phyloP scores from a whole-genome alignment of 2,888 invertebrate genomes.

The Luperina testacea region DNA sequence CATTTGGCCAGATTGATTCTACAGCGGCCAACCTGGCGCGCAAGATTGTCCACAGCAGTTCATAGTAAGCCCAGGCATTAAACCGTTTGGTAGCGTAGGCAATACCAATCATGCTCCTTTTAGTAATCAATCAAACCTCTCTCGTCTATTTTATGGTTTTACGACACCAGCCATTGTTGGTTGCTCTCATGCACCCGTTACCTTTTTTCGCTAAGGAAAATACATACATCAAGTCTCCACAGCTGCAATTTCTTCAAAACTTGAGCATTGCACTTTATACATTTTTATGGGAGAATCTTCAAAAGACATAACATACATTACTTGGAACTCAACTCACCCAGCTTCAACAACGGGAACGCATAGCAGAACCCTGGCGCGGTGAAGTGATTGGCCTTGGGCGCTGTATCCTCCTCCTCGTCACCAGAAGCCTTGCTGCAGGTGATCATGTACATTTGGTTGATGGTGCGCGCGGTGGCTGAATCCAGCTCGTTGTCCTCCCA shows the following conservation, averaged over 20 bases:
- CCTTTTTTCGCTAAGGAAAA: background rate
- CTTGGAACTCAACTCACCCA: slow-evolving; percentile 78
- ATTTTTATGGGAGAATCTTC: background rate
- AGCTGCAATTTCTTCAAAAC: background rate
- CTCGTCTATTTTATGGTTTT: background rate
- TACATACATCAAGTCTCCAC: background rate
- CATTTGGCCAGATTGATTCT: no score
- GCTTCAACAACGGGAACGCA: slow-evolving; percentile 94
- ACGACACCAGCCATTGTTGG: no score
- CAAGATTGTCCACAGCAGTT: background rate
- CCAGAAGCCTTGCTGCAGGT: slow-evolving; percentile 75
- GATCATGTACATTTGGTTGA: slow-evolving; percentile 89
- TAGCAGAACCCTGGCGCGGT: slow-evolving; percentile 95
- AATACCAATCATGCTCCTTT: no score
- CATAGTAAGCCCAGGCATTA: background rate
- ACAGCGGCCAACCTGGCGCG: background rate
- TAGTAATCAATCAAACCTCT: background rate
- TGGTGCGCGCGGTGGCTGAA: slow-evolving; percentile 91
- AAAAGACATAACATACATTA: background rate
- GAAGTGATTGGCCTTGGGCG: slow-evolving; percentile 80
- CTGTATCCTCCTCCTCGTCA: slow-evolving; percentile 35
- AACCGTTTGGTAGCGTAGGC: background rate
- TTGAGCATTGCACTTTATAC: background rate
- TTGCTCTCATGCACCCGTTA: background rate
- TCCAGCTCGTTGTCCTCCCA: slow-evolving; percentile 94